A percentile compares a stretch with the other conserved stretches of the same genome.
phyloP scores from a whole-genome alignment of 2,888 invertebrate genomes.

The Amblyteles armatorius region DNA sequence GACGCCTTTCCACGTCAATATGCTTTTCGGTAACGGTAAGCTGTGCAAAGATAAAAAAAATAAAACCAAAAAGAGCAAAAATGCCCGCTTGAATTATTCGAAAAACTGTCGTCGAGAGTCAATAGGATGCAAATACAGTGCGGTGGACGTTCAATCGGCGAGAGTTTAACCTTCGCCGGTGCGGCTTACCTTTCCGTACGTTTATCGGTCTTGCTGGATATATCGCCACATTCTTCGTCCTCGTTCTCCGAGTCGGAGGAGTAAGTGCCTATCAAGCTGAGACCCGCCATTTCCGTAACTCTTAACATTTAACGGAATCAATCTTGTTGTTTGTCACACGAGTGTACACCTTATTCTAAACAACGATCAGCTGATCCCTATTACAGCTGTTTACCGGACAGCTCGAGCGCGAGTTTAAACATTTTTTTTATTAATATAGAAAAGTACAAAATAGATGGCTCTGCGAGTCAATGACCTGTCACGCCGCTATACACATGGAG shows the following conservation, averaged over 20 bases:
- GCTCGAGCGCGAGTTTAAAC: no score
- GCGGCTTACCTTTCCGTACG: constrained; percentile 57
- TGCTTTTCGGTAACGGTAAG: constrained; percentile 81
- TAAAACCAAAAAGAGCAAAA: not conserved
- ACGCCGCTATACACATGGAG: not conserved
- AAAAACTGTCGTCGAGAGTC: no score
- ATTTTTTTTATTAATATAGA: not conserved
- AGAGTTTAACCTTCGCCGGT: constrained; percentile 11
- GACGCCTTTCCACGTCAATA: constrained; percentile 79
- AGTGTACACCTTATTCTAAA: not conserved
- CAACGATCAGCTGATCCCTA: constrained; percentile 1
- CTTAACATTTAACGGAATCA: not conserved
- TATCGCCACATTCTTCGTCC: constrained; percentile 54
- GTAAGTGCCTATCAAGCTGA: constrained; percentile 78
- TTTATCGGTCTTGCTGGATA: constrained; percentile 43
- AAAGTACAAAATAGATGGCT: not conserved
- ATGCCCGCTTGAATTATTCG: no score
- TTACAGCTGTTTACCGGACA: not conserved
- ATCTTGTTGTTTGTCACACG: not conserved
- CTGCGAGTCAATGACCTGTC: not conserved
- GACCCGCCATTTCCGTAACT: constrained; percentile 75
- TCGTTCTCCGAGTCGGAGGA: constrained; percentile 78
- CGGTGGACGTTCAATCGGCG: not conserved
- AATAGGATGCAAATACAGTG: constrained; percentile 9
- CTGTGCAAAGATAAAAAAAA: constrained; percentile 32